Percentiles rank a stretch among this genome's conserved stretches.
These are phyloP conservation scores for Lochmaea crataegi DNA, from an alignment of 2,888 invertebrate species.

Conservation along the genomic window DNA sequence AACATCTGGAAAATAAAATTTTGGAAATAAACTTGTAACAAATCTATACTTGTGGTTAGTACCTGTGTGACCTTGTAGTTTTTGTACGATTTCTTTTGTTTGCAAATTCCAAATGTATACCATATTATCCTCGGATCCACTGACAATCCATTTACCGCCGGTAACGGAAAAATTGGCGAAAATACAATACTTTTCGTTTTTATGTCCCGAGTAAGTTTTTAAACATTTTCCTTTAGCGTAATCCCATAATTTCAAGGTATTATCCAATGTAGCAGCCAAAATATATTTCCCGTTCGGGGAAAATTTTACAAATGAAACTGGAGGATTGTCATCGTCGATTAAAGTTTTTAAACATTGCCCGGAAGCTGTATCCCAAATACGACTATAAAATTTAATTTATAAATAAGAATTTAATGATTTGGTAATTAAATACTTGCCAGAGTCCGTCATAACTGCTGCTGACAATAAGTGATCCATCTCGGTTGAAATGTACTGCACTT, in stretches of 20 bases:
- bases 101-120: constrained; percentile 99
- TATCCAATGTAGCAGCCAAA: constrained; percentile 96
- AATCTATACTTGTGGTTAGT: constrained; percentile 55
- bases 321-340: constrained; percentile 99
- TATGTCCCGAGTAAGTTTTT: constrained; percentile 98
- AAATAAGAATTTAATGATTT: neutral
- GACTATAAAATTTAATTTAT: constrained; percentile 68
- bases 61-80: constrained; percentile 96
- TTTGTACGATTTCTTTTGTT: constrained; percentile 99
- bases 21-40: constrained; percentile 1
- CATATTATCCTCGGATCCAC: constrained; percentile 99
- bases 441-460: constrained; percentile 99
- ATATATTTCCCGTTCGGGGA: constrained; percentile 99
- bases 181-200: constrained; percentile 99
- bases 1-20: constrained; percentile 70
- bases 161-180: constrained; percentile 99
- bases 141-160: constrained; percentile 99
- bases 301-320: constrained; percentile 99
- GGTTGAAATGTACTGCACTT: constrained; percentile 97
- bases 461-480: constrained; percentile 98
- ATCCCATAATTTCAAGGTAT: constrained; percentile 98
- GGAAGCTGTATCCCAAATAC: constrained; percentile 99
- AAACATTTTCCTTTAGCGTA: constrained; percentile 98
- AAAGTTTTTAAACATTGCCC: constrained; percentile 99
- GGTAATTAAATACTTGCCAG: constrained; percentile 72